A percentile compares a stretch with the other conserved stretches of the same genome.
Conservation (phyloP, 2,113 vertebrate genomes). For the Promerops cafer region DNA sequence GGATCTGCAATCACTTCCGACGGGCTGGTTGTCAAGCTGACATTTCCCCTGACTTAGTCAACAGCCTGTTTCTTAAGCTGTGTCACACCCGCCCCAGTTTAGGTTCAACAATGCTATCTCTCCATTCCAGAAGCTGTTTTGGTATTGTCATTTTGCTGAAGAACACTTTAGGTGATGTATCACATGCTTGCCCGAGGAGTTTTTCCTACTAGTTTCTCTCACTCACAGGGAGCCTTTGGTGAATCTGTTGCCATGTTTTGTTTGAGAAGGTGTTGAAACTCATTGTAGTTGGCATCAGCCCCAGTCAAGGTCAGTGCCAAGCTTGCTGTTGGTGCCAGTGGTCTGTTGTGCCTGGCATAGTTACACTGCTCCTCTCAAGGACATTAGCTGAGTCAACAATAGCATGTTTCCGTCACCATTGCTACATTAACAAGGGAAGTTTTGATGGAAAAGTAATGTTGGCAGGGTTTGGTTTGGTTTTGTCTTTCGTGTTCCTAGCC, state of each 20-base stretch:
- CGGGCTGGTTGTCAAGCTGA: not conserved
- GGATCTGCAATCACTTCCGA: not conserved
- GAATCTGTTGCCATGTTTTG: not conserved
- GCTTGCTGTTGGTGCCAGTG: not conserved
- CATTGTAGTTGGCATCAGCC: not conserved
- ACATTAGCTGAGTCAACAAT: conserved; percentile 25
- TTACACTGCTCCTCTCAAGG: not conserved
- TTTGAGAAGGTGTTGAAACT: conserved; percentile 10
- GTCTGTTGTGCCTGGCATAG: conserved; percentile 31
- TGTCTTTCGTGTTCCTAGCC: not conserved
- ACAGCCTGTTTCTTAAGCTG: not conserved
- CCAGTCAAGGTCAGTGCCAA: not conserved
- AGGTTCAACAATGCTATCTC: not conserved
- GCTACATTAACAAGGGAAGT: not conserved
- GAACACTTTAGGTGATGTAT: not conserved
- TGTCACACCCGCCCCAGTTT: not conserved
- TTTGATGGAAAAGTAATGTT: conserved; percentile 31
- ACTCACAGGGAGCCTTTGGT: not conserved
- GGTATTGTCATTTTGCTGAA: not conserved
- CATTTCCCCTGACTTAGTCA: not conserved
- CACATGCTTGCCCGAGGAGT: not conserved
- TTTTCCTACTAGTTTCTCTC: not conserved
- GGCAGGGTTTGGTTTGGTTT: not conserved
- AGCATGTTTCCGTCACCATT: not conserved
- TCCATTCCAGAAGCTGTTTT: not conserved